Percentiles rank a stretch among this genome's conserved stretches.
phyloP scores from a whole-genome alignment of 2,797 vertebrate species.

The Mormyrops boulengeri region DNA sequence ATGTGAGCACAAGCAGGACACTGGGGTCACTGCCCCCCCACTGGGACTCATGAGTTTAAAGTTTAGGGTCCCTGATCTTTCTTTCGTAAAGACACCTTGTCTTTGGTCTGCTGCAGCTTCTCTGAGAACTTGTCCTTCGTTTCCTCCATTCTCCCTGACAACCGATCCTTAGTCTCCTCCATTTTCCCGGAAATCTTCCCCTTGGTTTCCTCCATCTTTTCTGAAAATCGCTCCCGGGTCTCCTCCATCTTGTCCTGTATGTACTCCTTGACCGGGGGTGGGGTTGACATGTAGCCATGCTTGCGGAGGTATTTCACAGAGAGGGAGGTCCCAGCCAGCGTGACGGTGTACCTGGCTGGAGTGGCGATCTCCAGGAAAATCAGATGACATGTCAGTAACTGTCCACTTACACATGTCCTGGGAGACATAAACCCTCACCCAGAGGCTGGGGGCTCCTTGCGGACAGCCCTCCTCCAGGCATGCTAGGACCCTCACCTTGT shows the following conservation, averaged over 20 bases:
- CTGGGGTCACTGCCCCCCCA: neutral
- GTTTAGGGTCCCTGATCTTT: conserved; percentile 56
- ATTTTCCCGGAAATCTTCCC: conserved; percentile 74
- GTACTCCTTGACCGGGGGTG: conserved; percentile 87
- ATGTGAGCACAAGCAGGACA: neutral
- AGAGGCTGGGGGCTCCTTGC: neutral
- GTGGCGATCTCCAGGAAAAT: conserved; percentile 74
- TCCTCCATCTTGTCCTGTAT: conserved; percentile 78
- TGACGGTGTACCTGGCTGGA: conserved; percentile 85
- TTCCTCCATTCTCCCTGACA: conserved; percentile 72
- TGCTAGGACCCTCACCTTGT: conserved; percentile 71
- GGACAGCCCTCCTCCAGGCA: neutral
- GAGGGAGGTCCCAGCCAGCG: conserved; percentile 85
- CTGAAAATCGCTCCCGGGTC: conserved; percentile 45
- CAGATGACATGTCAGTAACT: neutral
- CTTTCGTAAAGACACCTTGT: conserved; percentile 75
- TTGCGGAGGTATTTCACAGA: conserved; percentile 85
- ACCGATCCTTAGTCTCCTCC: conserved; percentile 52
- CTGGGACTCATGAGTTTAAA: neutral
- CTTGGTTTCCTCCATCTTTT: conserved; percentile 80
- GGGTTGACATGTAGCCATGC: conserved; percentile 81
- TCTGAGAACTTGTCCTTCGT: conserved; percentile 70
- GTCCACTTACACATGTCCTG: neutral
- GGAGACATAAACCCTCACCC: neutral
- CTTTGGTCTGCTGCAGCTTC: conserved; percentile 26